These are phyloP conservation scores for Isurus oxyrinchus DNA, from an alignment of 2,113 vertebrate species.

Conservation along the genomic window DNA sequence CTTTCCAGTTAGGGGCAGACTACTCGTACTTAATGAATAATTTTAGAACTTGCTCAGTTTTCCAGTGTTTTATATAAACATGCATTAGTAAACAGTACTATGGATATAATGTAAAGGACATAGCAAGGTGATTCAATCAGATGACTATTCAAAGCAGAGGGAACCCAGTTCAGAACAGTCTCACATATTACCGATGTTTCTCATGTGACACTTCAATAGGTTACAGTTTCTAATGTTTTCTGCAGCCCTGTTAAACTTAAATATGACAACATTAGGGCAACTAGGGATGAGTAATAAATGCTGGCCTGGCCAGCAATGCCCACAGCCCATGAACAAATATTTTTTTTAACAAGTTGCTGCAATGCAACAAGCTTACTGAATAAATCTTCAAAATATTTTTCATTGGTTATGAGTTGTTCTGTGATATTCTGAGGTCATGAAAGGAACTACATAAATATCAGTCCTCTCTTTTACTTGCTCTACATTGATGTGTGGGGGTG, in stretches of 20 bases:
- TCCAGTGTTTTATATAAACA: slow-evolving; percentile 33
- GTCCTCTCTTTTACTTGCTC: too few species aligned
- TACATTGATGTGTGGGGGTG: too few species aligned
- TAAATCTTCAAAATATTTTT: not conserved
- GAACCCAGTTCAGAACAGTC: too few species aligned
- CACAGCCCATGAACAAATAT: too few species aligned
- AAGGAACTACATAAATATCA: too few species aligned
- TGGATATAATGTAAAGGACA: not conserved
- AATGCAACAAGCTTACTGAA: not conserved
- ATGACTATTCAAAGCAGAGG: not conserved
- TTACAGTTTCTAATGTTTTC: not conserved
- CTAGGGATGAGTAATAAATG: too few species aligned
- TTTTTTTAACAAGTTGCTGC: not conserved
- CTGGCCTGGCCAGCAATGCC: too few species aligned
- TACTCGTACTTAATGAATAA: not conserved
- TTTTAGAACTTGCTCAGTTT: slow-evolving; percentile 19
- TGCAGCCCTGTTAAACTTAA: not conserved
- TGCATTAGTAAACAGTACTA: slow-evolving; percentile 3
- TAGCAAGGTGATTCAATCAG: slow-evolving; percentile 9
- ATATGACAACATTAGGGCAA: not conserved
- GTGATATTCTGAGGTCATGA: too few species aligned
- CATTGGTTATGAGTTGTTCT: too few species aligned
- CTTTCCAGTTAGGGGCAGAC: not conserved
- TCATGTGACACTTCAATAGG: not conserved
- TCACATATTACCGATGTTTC: not conserved